These are phyloP conservation scores for Orthosia cruda DNA, from an alignment of 2,888 invertebrate species.

Conservation along the genomic window DNA sequence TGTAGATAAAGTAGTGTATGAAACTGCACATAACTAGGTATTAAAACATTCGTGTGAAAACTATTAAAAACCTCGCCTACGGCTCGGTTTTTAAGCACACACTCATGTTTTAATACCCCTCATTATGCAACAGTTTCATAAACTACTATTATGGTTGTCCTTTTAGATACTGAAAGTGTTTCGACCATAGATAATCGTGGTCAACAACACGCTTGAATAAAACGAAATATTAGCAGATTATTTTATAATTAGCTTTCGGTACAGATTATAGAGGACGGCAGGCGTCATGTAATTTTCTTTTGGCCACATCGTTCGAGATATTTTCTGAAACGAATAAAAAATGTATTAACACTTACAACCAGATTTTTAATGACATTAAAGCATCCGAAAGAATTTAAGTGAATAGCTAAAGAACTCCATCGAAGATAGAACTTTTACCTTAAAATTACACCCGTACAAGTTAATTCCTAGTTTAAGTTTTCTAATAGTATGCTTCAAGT, in stretches of 20 bases:
- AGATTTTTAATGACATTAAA: background rate
- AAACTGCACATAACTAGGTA: too few species aligned
- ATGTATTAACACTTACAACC: background rate
- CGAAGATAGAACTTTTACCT: constrained; percentile 72
- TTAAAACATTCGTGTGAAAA: too few species aligned
- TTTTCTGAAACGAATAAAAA: constrained; percentile 83
- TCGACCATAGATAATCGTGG: background rate
- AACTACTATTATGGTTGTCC: too few species aligned
- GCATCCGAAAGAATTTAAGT: background rate
- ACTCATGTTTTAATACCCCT: too few species aligned
- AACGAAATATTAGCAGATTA: constrained; percentile 73
- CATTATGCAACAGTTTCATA: too few species aligned
- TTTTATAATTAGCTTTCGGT: constrained; percentile 85
- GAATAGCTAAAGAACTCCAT: background rate
- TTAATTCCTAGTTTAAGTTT: constrained; percentile 88
- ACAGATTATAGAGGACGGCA: constrained; percentile 83
- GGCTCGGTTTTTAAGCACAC: too few species aligned
- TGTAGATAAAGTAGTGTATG: too few species aligned
- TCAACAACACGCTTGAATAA: background rate
- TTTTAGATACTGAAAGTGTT: too few species aligned
- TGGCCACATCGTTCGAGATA: constrained; percentile 85
- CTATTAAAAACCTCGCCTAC: too few species aligned
- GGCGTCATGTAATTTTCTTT: constrained; percentile 86
- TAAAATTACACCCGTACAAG: constrained; percentile 88
- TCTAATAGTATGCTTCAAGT: constrained; percentile 81